phyloP scores from a whole-genome alignment of 2,797 vertebrate species.

The Gymnothorax javanicus region DNA sequence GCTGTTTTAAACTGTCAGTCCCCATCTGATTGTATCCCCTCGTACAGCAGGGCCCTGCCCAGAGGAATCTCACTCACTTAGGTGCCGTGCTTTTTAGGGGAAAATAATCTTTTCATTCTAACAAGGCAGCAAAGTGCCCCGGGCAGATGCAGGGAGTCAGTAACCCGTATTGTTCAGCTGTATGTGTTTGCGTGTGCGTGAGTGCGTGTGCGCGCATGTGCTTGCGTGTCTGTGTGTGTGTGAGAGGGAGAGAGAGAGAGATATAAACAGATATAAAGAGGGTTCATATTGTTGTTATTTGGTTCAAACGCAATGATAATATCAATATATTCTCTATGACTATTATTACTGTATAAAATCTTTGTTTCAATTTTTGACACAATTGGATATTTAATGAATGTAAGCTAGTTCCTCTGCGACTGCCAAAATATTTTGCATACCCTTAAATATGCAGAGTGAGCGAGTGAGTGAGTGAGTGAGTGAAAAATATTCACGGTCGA shows the following conservation, averaged over 20 bases:
- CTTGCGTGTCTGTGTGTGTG: slow-evolving; percentile 21
- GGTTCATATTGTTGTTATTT: background rate
- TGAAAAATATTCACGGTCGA: background rate
- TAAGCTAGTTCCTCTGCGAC: no score
- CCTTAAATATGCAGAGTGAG: background rate
- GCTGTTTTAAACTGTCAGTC: slow-evolving; percentile 77
- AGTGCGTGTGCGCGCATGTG: slow-evolving; percentile 27
- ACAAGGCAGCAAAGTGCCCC: slow-evolving; percentile 56
- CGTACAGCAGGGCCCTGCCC: slow-evolving; percentile 62
- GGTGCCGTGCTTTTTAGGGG: slow-evolving; percentile 54
- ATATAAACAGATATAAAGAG: background rate
- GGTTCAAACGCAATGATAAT: background rate
- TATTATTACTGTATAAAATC: background rate
- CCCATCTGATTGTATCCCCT: slow-evolving; percentile 65
- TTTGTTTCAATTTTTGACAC: background rate
- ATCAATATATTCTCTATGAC: background rate
- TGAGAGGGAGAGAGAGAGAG: background rate
- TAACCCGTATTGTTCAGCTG: background rate
- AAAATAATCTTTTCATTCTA: slow-evolving; percentile 73
- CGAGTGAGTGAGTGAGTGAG: background rate
- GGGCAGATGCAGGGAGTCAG: slow-evolving; percentile 46
- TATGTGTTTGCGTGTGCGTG: background rate
- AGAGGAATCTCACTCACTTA: slow-evolving; percentile 73
- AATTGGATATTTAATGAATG: background rate
- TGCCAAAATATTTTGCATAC: no score